phyloP scores from a whole-genome alignment of 2,113 vertebrate species.

The Osmerus eperlanus region DNA sequence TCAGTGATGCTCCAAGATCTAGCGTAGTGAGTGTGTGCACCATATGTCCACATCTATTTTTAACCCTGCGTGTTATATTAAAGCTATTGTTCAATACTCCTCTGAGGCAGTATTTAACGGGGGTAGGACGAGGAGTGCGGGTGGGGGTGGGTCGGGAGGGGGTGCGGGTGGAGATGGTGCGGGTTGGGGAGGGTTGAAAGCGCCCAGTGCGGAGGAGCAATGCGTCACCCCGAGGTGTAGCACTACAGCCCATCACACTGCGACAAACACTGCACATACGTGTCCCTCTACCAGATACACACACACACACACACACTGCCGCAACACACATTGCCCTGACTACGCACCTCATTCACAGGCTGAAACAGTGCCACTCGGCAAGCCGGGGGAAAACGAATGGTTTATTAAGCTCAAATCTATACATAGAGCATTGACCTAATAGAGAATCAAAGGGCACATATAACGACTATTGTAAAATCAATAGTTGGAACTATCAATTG shows the following conservation, averaged over 20 bases:
- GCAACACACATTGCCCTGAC: no score
- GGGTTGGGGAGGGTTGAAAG: background rate
- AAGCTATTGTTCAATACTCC: conserved; percentile 49
- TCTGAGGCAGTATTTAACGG: background rate
- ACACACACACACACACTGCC: no score
- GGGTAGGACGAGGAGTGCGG: conserved; percentile 30
- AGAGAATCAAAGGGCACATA: no score
- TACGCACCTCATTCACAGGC: no score
- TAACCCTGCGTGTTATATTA: conserved; percentile 50
- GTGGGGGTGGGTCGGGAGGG: conserved; percentile 11
- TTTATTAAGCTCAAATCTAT: no score
- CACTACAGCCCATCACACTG: conserved; percentile 20
- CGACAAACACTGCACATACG: conserved; percentile 20
- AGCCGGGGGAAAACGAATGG: no score
- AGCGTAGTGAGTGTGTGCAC: conserved; percentile 21
- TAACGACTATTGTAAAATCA: no score
- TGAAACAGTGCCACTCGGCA: no score
- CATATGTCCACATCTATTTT: conserved; percentile 57
- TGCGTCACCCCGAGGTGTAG: conserved; percentile 11
- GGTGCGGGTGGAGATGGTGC: conserved; percentile 13
- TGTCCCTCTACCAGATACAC: no score
- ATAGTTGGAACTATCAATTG: no score
- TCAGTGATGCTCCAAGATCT: conserved; percentile 31
- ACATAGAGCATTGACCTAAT: no score
- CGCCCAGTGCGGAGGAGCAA: conserved; percentile 30